Base-by-base conservation (phyloP, 2,888 invertebrate species). In the Melanostoma scalare region DNA sequence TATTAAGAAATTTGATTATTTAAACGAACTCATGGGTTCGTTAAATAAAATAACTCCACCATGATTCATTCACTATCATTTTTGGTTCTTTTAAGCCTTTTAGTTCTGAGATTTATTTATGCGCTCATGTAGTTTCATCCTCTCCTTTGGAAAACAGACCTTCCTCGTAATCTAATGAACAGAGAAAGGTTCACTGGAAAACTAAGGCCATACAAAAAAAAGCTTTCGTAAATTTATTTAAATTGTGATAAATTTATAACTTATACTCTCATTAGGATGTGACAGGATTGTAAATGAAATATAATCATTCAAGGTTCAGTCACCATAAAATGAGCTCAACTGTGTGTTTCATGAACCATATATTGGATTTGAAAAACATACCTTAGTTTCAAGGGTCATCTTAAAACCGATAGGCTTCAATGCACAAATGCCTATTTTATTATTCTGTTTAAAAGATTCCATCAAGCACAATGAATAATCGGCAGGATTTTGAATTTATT, bases 201-300 rank as follows among this genome's bases (percentile, higher is more conserved):
- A 46, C 3, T 9, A 46, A 46, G 3, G 4, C 3, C 4, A n/a
- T n/a, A n/a, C n/a, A 20, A 46, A 56, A 56, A 56, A 58, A 58
- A 42, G 4, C 58, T n/a, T 31, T 31, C 3, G 33, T 33, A n/a
- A 58, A 42, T 58, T 58, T 33, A 58, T 58, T 58, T 58, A 58
- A 58, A 58, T 58, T 58, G 40, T 58, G 40, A 58, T 58, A 42
- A 58, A 58, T 42, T 42, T 42, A 58, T n/a, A 40, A 42, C 33
- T 58, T 20, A 20, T 20, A 20, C 20, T 20, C 20, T 20, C 20
- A 20, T 42, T 58, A 58, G 33, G n/a, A 40, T 58, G 58, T 58
- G 58, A 58, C 58, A 58, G 42, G 33, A 58, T 42, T 58, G 40
- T 42, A 58, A 58, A 58, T 58, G 42, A 42, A 58, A 58, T 58